Evolutionary conservation across 2,888 invertebrate genomes (phyloP), one percentile per base, ranked within the genome.

Genomic region (Mystacides longicornis): DNA sequence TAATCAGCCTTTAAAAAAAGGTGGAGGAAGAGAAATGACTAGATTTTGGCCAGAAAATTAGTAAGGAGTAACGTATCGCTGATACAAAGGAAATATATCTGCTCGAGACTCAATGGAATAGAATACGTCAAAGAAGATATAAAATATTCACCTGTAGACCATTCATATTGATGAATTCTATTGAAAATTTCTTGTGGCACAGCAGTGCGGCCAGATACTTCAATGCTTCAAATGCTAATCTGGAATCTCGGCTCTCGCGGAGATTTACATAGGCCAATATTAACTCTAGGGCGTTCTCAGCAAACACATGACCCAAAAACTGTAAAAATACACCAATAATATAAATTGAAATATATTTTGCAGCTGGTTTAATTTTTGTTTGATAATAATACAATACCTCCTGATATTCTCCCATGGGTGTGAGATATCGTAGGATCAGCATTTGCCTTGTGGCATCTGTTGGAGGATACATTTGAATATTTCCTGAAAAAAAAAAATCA

Each of bases 131-230:
- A n/a, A n/a, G n/a, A n/a, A n/a, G n/a, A n/a, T n/a, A n/a, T 27
- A 37, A 37, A n/a, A 37, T 16, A 37, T 63, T 65, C 60, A 85
- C 85, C 77, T 87, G 86, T 46, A 99, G 71, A 0, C 97, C 98
- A 23, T 89, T 88, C 68, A 85, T 83, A 56, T 89, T 84, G 50
- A 99, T 87, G 70, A 98, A 98, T 69, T 98, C 97, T 23, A 97
- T 85, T 0, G 94, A 93, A 76, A 99, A 97, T 71, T 97, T 97
- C 75, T 98, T 98, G 72, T 99, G 98, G 68, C 97, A 97, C 14
- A 99, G 79, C 59, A 99, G 72, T 0, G 96, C 91, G 0, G 96
- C 91, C 19, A 98, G 77, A 72, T 96, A 98, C 76, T 95, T 93
- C 3, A 98, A 79, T 0, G 96, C 95, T 69, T 98, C 98, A 74